phyloP scores from a whole-genome alignment of 2,797 vertebrate species.

The Enteromius anoplus region DNA sequence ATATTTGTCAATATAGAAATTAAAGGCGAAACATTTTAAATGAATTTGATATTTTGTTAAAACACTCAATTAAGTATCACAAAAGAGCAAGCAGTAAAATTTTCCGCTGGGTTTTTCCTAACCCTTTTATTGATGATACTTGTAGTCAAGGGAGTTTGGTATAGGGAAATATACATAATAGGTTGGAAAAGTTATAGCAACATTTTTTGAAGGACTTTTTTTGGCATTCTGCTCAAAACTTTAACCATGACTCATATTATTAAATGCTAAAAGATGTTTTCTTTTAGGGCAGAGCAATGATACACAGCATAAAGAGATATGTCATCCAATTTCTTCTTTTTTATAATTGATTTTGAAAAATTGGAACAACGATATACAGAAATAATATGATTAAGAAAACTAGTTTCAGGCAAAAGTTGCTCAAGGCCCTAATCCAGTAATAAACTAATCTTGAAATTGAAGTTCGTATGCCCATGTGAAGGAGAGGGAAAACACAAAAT shows the following conservation, averaged over 20 bases:
- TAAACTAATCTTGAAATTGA: slow-evolving; percentile 40
- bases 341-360: slow-evolving; percentile 38
- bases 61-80: not conserved
- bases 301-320: not conserved
- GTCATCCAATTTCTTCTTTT: slow-evolving; percentile 11
- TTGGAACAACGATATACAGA: slow-evolving; percentile 8
- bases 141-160: not conserved
- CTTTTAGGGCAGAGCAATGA: slow-evolving; percentile 3
- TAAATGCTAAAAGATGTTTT: slow-evolving; percentile 20
- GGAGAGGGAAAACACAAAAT: slow-evolving; percentile 3
- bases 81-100: not conserved
- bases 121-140: not conserved
- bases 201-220: not conserved
- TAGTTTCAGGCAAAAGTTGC: slow-evolving; percentile 20
- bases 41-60: not conserved
- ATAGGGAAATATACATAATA: not conserved
- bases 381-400: slow-evolving; percentile 17
- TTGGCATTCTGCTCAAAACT: not conserved
- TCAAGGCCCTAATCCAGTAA: slow-evolving; percentile 14
- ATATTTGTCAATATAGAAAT: not conserved
- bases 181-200: not conserved
- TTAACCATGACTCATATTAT: not conserved
- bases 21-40: not conserved
- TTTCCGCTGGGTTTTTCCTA: not conserved
- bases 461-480: not conserved